These are phyloP conservation scores for Brachionus calyciflorus DNA, from an alignment of 1,140 invertebrate genomes.

Conservation along the genomic window DNA sequence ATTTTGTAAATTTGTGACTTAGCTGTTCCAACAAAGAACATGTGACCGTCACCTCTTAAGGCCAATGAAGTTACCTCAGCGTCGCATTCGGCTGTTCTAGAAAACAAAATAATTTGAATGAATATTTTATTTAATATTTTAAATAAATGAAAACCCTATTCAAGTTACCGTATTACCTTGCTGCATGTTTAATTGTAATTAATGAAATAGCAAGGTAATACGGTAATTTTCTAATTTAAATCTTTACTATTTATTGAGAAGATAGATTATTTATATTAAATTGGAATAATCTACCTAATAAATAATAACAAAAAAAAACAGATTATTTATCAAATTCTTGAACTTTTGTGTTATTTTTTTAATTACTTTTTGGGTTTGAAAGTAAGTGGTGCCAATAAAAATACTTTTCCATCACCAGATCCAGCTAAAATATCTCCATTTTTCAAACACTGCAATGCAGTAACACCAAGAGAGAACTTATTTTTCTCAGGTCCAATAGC, in stretches of 20 bases:
- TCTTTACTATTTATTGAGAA: too few relatives aligned
- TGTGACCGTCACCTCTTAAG: slow-evolving; percentile 60
- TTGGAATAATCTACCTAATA: too few relatives aligned
- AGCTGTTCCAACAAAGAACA: slow-evolving; percentile 69
- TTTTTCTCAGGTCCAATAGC: slow-evolving; percentile 56
- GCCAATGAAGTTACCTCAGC: slow-evolving; percentile 57
- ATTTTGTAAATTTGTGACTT: slow-evolving; percentile 78
- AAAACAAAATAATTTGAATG: slow-evolving; percentile 60
- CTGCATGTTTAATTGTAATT: too few relatives aligned
- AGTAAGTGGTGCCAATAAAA: slow-evolving; percentile 48
- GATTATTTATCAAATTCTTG: too few relatives aligned
- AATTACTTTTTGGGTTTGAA: slow-evolving; percentile 46
- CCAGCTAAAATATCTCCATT: slow-evolving; percentile 69
- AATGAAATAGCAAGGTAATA: too few relatives aligned
- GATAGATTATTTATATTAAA: too few relatives aligned
- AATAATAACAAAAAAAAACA: too few relatives aligned
- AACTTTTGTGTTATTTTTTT: too few relatives aligned
- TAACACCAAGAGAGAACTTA: slow-evolving; percentile 65
- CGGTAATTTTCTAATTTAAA: too few relatives aligned
- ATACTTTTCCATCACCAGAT: slow-evolving; percentile 74
- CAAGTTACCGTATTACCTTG: too few relatives aligned
- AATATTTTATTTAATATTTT: too few relatives aligned
- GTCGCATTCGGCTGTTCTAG: slow-evolving; percentile 65
- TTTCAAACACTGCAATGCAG: slow-evolving; percentile 66
- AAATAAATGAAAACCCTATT: too few relatives aligned